Evolutionary conservation across 2,888 invertebrate species (phyloP).

Genomic region (Euzophera pinguis): DNA sequence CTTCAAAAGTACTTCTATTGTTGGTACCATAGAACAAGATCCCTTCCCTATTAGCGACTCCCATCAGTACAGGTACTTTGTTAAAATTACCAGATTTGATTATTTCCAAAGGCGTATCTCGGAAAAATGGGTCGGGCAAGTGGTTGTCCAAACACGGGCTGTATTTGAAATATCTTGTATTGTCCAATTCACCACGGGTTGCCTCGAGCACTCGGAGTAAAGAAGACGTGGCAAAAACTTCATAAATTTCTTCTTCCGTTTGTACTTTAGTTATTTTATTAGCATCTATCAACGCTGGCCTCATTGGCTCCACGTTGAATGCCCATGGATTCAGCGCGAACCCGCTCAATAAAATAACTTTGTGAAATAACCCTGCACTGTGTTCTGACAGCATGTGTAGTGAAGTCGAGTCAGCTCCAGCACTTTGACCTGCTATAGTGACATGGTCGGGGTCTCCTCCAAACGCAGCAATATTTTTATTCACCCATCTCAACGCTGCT

Average conservation of each 20-base stretch:
- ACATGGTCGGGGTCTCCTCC: constrained; percentile 71
- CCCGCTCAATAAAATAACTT: constrained; percentile 62
- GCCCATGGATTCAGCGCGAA: constrained; percentile 60
- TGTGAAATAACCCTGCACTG: constrained; percentile 62
- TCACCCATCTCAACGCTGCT: constrained; percentile 66
- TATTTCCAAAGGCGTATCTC: constrained; percentile 53
- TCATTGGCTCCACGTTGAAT: constrained; percentile 49
- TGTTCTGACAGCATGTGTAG: constrained; percentile 57
- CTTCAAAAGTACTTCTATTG: constrained; percentile 39
- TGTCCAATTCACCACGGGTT: constrained; percentile 46
- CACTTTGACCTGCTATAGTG: constrained; percentile 65
- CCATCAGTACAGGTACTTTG: constrained; percentile 61
- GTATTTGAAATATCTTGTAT: constrained; percentile 61
- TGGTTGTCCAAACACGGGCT: constrained; percentile 58
- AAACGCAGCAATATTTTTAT: constrained; percentile 56
- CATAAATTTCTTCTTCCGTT: constrained; percentile 38
- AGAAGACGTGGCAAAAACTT: constrained; percentile 42
- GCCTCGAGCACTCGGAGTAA: constrained; percentile 40
- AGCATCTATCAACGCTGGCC: constrained; percentile 49
- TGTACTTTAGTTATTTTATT: constrained; percentile 40
- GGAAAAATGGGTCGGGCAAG: constrained; percentile 53
- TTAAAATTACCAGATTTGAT: constrained; percentile 54
- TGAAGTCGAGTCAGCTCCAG: constrained; percentile 57
- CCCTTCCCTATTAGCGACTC: constrained; percentile 55
- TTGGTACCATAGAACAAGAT: constrained; percentile 58